Evolutionary conservation across 2,797 vertebrate genomes (phyloP), one percentile per base, ranked within the genome.

Genomic region (Tokudaia muenninki): DNA sequence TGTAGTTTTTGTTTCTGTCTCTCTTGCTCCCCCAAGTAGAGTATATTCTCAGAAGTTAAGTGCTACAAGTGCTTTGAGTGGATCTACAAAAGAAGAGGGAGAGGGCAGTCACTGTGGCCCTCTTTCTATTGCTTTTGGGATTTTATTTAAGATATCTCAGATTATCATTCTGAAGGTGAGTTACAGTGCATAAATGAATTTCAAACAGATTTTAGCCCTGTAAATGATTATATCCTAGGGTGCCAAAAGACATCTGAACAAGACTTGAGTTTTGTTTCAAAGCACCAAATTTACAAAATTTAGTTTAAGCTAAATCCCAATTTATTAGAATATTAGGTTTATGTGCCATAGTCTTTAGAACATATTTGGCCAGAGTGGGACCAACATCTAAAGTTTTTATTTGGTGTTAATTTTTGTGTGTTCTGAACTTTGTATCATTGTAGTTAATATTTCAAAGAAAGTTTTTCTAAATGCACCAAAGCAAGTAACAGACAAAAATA

Each of bases 1-100:
- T 97, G 97, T 21, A 97, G 97, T 94, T 95, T 96, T 95, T 97
- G 97, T 98, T 97, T 94, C 97, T 97, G 97, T 97, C 95, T 98
- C 80, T 98, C 93, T 97, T 92, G 21, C 63, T 96, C 78, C 6
- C 0, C 37, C 44, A 13, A 78, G 47, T 87, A 61, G 17, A 82
- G 55, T 67, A 70, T 87, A 90, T 81, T 77, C 75, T 95, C 50
- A 72, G 41, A 41, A 52, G 12, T 16, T 22, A 61, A n/a, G 1
- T 80, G 21, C 7, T 88, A 37, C 19, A 79, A 90, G 19, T 91
- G 11, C 19, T 29, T 41, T 2, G 1, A 31, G 3, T 80, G 89
- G 31, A 5, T 94, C 14, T 34, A 84, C 89, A 78, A 16, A 94
- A 34, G 4, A 88, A 90, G 37, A 88, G 77, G 29, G 75, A 65